Conservation (phyloP, 2,888 invertebrate species). For the Ophraella communa region DNA sequence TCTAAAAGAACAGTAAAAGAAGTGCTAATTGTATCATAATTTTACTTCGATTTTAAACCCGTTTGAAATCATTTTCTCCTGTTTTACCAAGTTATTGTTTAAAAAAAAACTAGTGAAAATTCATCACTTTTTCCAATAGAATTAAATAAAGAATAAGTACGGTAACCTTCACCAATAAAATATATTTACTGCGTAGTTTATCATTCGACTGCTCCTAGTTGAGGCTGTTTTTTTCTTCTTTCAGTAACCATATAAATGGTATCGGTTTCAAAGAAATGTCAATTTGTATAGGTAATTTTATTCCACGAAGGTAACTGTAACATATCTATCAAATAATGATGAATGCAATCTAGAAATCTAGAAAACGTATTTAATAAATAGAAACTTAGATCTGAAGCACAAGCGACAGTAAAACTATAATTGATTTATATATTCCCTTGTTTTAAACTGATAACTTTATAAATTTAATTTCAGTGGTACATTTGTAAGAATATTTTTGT, state of each 20-base stretch:
- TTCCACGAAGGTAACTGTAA: conserved; percentile 7
- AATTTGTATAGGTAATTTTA: conserved; percentile 22
- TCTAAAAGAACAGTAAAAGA: too few species aligned
- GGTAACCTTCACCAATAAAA: conserved; percentile 2
- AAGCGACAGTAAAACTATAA: conserved; percentile 4
- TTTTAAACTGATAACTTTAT: not conserved
- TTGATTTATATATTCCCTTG: not conserved
- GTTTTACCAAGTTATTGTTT: too few species aligned
- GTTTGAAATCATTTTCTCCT: too few species aligned
- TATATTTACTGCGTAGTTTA: not conserved
- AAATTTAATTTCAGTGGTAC: too few species aligned
- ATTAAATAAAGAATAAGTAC: not conserved
- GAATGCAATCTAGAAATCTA: conserved; percentile 20
- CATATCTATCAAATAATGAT: conserved; percentile 17
- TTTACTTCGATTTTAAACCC: too few species aligned
- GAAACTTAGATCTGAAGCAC: conserved; percentile 10
- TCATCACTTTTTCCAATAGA: not conserved
- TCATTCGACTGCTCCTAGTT: conserved; percentile 10
- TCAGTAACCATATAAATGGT: not conserved
- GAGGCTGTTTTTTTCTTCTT: not conserved
- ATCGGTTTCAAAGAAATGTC: conserved; percentile 20
- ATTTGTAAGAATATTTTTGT: too few species aligned
- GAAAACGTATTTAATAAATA: conserved; percentile 15
- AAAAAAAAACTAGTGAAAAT: too few species aligned
- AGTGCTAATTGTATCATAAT: too few species aligned